These are phyloP conservation scores for Mellilla xanthometata DNA, from an alignment of 2,888 invertebrate genomes.

Conservation along the genomic window DNA sequence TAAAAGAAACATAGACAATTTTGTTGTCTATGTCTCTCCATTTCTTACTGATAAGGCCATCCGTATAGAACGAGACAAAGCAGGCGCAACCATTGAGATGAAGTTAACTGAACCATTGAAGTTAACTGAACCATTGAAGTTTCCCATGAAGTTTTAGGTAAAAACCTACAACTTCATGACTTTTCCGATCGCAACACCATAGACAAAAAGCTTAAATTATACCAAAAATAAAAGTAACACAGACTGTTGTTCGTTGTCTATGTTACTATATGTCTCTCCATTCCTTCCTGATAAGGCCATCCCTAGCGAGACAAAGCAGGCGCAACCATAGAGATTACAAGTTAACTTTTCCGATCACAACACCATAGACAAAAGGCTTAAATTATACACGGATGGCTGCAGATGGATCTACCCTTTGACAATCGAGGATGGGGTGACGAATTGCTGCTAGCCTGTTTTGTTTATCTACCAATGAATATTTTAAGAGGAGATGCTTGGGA, in stretches of 20 bases:
- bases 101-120: too few species aligned
- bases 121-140: too few species aligned
- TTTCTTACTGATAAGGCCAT: neutral
- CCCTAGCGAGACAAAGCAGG: slow-evolving; percentile 26
- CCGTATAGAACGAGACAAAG: slow-evolving; percentile 27
- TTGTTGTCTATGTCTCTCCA: too few species aligned
- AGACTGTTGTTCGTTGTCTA: too few species aligned
- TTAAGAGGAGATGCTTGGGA: slow-evolving; percentile 24
- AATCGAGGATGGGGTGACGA: slow-evolving; percentile 63
- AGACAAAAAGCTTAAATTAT: slow-evolving; percentile 77
- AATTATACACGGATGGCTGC: slow-evolving; percentile 73
- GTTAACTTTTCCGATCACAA: slow-evolving; percentile 78
- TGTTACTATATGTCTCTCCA: too few species aligned
- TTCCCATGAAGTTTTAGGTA: too few species aligned
- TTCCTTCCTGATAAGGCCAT: neutral
- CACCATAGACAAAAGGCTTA: slow-evolving; percentile 76
- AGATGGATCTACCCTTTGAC: slow-evolving; percentile 54
- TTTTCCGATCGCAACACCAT: slow-evolving; percentile 78
- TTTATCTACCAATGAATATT: slow-evolving; percentile 39
- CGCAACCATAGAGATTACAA: slow-evolving; percentile 71
- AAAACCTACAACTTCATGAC: slow-evolving; percentile 79
- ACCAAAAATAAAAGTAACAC: too few species aligned
- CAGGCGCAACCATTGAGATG: slow-evolving; percentile 62
- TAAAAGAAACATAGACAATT: too few species aligned
- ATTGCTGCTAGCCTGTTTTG: slow-evolving; percentile 54